Evolutionary conservation across 2,113 vertebrate species (phyloP).

Genomic region (Sander vitreus): DNA sequence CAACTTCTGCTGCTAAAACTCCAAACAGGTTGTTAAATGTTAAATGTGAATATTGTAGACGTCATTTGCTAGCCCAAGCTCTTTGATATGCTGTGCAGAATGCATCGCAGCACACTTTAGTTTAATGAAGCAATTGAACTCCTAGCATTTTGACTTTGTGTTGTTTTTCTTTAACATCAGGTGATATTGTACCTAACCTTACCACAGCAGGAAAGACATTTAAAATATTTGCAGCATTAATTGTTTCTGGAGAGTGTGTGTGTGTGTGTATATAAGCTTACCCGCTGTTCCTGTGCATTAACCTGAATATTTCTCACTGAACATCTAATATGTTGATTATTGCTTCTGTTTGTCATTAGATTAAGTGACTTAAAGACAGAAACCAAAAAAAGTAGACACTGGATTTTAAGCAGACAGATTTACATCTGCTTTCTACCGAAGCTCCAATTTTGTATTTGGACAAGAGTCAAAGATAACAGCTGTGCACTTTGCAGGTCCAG

Average conservation of each 20-base stretch:
- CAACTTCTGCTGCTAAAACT: neutral
- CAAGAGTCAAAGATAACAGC: constrained; percentile 95
- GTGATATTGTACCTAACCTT: neutral
- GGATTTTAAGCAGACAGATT: constrained; percentile 84
- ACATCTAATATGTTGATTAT: constrained; percentile 56
- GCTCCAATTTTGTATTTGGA: constrained; percentile 90
- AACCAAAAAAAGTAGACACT: constrained; percentile 60
- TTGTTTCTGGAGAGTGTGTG: constrained; percentile 29
- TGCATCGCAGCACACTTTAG: neutral
- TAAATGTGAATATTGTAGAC: constrained; percentile 11
- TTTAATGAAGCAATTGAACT: neutral
- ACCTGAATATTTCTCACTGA: constrained; percentile 66
- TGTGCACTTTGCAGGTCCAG: constrained; percentile 92
- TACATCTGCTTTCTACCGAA: constrained; percentile 85
- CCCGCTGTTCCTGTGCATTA: constrained; percentile 24
- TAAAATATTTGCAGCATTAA: constrained; percentile 30
- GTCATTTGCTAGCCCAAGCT: neutral
- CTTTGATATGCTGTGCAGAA: neutral
- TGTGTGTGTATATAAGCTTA: neutral
- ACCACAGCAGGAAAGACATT: neutral
- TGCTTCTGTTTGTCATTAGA: constrained; percentile 81
- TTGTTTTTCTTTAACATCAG: neutral
- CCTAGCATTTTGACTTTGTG: neutral
- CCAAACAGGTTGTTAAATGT: neutral
- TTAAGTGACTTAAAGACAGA: constrained; percentile 70